A percentile compares a stretch with the other conserved stretches of the same genome.
These are phyloP conservation scores for Schizopygopsis malacanthus DNA, from an alignment of 2,797 vertebrate species.

Conservation along the genomic window DNA sequence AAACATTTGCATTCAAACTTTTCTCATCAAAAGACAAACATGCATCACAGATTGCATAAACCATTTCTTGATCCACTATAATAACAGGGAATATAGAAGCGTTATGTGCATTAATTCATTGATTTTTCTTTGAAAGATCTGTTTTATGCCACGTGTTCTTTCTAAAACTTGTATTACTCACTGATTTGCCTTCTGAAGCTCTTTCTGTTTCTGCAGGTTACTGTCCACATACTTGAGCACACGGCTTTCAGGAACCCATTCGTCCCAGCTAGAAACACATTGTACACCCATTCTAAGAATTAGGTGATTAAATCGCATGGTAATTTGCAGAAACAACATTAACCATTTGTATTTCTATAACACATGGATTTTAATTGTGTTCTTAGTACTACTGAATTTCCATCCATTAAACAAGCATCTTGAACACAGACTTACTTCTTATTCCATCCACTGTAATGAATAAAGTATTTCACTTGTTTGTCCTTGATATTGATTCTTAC, in stretches of 20 bases:
- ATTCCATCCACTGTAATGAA: constrained; percentile 99
- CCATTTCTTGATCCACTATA: not conserved
- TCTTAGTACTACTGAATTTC: not conserved
- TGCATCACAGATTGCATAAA: not conserved
- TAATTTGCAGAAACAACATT: not conserved
- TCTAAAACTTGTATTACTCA: constrained; percentile 77
- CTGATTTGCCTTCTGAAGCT: constrained; percentile 99
- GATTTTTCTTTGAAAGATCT: not conserved
- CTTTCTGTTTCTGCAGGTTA: constrained; percentile 99
- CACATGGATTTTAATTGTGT: not conserved
- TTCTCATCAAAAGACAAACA: not conserved
- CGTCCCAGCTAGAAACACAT: constrained; percentile 91
- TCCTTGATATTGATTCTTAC: constrained; percentile 99
- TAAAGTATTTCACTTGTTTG: constrained; percentile 99
- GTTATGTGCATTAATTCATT: not conserved
- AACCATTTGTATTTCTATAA: not conserved
- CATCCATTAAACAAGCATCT: not conserved
- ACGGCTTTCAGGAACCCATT: constrained; percentile 99
- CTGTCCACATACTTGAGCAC: constrained; percentile 99
- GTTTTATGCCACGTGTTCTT: not conserved
- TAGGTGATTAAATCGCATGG: constrained; percentile 9
- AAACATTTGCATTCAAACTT: constrained; percentile 16
- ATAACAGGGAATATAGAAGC: not conserved
- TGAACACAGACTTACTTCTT: constrained; percentile 89
- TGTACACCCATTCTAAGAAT: constrained; percentile 32